These are phyloP conservation scores for Drosophila kikkawai DNA, from an alignment of 1,140 invertebrate genomes.

Conservation along the genomic window DNA sequence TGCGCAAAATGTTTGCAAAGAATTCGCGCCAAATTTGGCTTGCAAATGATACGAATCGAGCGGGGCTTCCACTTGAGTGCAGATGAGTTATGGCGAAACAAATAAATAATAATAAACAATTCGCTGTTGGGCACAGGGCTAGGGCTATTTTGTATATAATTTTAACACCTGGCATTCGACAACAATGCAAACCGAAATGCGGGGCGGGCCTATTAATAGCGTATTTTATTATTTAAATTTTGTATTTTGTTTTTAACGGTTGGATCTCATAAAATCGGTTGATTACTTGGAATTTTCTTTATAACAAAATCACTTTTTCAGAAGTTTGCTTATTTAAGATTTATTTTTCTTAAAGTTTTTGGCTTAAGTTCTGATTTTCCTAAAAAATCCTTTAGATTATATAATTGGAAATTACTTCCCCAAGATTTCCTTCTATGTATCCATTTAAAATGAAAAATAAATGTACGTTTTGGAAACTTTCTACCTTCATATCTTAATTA, in stretches of 20 bases:
- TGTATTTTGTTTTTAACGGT: background rate
- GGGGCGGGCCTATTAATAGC: background rate
- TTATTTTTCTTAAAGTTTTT: background rate
- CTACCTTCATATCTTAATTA: constrained; percentile 2
- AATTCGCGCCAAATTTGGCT: constrained; percentile 74
- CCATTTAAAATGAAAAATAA: background rate
- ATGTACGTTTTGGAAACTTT: background rate
- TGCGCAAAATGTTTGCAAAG: constrained; percentile 65
- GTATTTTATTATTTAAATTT: constrained; percentile 12
- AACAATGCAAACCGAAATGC: constrained; percentile 14
- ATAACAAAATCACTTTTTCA: background rate
- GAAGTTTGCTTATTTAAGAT: background rate
- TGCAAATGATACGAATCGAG: constrained; percentile 67
- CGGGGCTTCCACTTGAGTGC: constrained; percentile 34
- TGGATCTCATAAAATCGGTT: background rate
- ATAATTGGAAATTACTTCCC: background rate
- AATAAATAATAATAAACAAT: constrained; percentile 24
- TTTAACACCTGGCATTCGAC: constrained; percentile 31
- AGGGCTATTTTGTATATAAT: constrained; percentile 19
- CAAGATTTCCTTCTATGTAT: too few species aligned
- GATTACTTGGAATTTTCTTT: background rate
- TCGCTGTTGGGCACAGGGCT: constrained; percentile 3
- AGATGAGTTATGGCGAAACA: constrained; percentile 26
- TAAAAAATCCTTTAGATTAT: background rate
- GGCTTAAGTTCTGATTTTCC: too few species aligned